Conservation (phyloP, 2,113 vertebrate species). For the Osmerus eperlanus region DNA sequence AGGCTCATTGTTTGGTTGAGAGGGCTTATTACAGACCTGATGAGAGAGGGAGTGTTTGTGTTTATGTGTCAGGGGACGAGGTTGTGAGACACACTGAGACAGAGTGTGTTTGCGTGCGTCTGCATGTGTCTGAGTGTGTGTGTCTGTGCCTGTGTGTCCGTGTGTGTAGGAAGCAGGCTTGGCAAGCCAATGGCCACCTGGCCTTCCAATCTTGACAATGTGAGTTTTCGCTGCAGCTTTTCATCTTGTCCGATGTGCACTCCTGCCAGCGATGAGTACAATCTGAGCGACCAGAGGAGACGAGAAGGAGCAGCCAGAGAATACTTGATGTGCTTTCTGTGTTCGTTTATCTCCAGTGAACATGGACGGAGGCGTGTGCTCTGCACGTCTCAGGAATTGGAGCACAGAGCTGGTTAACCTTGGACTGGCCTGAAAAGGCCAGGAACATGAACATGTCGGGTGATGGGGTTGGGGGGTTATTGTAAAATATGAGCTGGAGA, state of each 20-base stretch:
- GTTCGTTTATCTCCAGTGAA: not conserved
- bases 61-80: not conserved
- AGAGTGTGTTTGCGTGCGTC: too few species aligned
- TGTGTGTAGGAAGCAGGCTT: not conserved
- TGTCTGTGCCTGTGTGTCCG: not conserved
- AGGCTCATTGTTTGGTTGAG: not conserved
- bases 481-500: too few species aligned
- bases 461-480: too few species aligned
- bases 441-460: too few species aligned
- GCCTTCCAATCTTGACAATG: conserved; percentile 1
- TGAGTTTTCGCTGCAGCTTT: not conserved
- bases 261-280: conserved; percentile 1
- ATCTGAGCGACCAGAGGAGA: not conserved
- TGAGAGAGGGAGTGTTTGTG: not conserved
- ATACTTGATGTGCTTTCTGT: not conserved
- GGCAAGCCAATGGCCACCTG: not conserved
- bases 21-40: not conserved
- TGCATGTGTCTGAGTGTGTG: not conserved
- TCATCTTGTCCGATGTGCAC: conserved; percentile 10
- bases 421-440: not conserved
- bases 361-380: not conserved
- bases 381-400: not conserved
- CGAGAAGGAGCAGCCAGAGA: not conserved
- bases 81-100: too few species aligned
- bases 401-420: not conserved